Percentiles rank a stretch among this genome's conserved stretches.
phyloP scores from a whole-genome alignment of 2,797 vertebrate species.

The Phrynocephalus guinanensis region DNA sequence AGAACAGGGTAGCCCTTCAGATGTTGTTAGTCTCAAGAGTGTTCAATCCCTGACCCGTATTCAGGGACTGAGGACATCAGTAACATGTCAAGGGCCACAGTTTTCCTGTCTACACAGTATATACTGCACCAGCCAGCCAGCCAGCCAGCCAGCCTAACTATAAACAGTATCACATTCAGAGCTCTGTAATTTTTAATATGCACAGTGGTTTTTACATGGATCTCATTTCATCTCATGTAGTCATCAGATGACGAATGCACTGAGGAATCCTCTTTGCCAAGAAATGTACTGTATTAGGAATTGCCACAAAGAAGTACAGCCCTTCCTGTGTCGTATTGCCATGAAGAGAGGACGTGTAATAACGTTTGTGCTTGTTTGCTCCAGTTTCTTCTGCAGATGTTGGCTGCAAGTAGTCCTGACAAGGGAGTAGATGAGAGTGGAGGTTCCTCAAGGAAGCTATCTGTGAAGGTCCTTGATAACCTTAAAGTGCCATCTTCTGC shows the following conservation, averaged over 20 bases:
- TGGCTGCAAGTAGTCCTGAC: slow-evolving; percentile 2
- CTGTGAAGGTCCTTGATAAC: neutral
- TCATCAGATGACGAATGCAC: too few relatives aligned
- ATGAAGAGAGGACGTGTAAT: too few relatives aligned
- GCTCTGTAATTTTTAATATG: neutral
- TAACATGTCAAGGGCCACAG: neutral
- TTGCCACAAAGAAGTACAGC: neutral
- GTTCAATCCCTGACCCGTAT: neutral
- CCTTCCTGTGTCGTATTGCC: neutral
- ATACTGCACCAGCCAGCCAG: too few relatives aligned
- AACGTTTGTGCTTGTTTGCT: neutral
- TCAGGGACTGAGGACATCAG: too few relatives aligned
- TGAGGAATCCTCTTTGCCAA: neutral
- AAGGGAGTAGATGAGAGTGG: neutral
- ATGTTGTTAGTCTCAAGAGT: neutral
- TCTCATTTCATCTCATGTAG: neutral
- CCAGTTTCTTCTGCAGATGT: slow-evolving; percentile 37
- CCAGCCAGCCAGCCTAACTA: neutral
- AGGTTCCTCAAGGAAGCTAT: neutral
- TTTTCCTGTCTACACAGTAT: neutral
- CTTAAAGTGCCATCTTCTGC: neutral
- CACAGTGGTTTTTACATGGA: neutral
- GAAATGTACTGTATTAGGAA: neutral
- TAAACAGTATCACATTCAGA: neutral
- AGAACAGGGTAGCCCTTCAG: neutral